phyloP scores from a whole-genome alignment of 1,140 invertebrate genomes.

The Calephelis virginiensis region DNA sequence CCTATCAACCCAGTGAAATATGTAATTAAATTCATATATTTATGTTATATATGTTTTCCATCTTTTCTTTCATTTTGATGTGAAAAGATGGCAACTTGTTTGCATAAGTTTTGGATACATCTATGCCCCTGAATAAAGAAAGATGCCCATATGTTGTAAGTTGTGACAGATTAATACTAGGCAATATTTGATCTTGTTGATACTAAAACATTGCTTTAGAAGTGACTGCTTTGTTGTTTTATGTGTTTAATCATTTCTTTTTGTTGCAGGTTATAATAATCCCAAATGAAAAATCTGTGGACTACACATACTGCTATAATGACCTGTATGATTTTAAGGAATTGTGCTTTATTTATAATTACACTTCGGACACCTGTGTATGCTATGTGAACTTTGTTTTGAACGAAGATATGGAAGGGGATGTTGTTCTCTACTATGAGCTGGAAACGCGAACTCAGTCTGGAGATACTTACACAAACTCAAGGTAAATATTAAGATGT shows the following conservation, averaged over 20 bases:
- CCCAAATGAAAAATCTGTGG: background rate
- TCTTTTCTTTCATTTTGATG: no score
- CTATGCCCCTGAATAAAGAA: no score
- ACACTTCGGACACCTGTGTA: background rate
- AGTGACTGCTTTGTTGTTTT: no score
- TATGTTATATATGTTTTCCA: no score
- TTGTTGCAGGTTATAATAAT: background rate
- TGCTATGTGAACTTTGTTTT: background rate
- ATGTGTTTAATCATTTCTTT: background rate
- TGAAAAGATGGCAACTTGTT: no score
- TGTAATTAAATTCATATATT: no score
- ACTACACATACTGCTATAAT: background rate
- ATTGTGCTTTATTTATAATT: background rate
- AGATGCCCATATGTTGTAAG: no score
- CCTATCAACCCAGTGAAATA: no score
- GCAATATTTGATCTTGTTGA: no score
- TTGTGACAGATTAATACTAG: no score
- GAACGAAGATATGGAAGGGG: constrained; percentile 18
- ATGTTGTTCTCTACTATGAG: constrained; percentile 32
- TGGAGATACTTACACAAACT: constrained; percentile 26
- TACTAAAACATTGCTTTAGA: no score
- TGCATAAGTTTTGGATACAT: no score
- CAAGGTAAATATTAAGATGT: constrained; percentile 25
- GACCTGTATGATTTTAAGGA: background rate
- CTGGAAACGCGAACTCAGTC: constrained; percentile 25